These are phyloP conservation scores for Lepidocyrtoides sp. DNA, from an alignment of 2,888 invertebrate species.

Conservation along the genomic window DNA sequence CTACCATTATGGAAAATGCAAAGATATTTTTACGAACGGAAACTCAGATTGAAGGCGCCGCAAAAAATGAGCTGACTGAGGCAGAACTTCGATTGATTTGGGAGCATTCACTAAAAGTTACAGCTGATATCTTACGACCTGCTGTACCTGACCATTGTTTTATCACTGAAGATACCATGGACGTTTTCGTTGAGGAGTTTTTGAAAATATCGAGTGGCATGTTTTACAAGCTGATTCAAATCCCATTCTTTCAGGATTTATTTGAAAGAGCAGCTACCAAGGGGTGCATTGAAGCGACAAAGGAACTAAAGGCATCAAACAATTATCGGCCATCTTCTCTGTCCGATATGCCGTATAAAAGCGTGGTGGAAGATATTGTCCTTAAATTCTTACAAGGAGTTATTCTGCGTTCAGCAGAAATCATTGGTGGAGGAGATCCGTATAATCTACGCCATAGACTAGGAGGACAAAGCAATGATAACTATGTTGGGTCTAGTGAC, in stretches of 20 bases:
- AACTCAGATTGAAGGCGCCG: not conserved
- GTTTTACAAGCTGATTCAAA: slow-evolving; percentile 67
- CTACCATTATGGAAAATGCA: slow-evolving; percentile 79
- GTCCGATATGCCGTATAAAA: not conserved
- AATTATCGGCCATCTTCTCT: not conserved
- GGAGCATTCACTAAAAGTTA: slow-evolving; percentile 63
- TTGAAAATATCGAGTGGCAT: slow-evolving; percentile 73
- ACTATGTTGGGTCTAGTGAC: not conserved
- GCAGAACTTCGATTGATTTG: slow-evolving; percentile 71
- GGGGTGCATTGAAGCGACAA: slow-evolving; percentile 57
- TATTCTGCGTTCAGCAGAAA: slow-evolving; percentile 77
- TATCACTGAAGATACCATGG: slow-evolving; percentile 53
- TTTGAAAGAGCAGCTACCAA: slow-evolving; percentile 61
- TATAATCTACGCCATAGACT: slow-evolving; percentile 64
- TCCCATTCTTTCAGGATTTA: slow-evolving; percentile 74
- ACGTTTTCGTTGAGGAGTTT: slow-evolving; percentile 74
- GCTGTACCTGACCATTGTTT: slow-evolving; percentile 59
- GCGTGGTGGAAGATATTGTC: slow-evolving; percentile 56
- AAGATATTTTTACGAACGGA: slow-evolving; percentile 67
- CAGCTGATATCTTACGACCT: slow-evolving; percentile 69
- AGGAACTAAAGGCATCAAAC: not conserved
- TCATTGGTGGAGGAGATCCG: slow-evolving; percentile 82
- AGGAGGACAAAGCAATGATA: not conserved
- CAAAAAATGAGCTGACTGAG: slow-evolving; percentile 50
- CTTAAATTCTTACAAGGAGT: slow-evolving; percentile 80